phyloP scores from a whole-genome alignment of 2,888 invertebrate genomes.

The Agrochola litura region DNA sequence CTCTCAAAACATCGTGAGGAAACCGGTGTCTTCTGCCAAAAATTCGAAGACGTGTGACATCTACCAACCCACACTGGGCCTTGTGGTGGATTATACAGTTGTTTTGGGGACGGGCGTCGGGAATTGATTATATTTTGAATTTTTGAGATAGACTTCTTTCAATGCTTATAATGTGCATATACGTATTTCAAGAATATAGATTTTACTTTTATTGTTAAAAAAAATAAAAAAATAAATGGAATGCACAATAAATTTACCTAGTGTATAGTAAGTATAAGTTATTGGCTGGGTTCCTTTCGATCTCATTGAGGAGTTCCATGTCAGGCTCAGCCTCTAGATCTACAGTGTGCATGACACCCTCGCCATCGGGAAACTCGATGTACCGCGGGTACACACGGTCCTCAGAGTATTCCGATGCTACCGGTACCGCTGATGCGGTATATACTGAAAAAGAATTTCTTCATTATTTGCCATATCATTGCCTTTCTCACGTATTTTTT shows the following conservation, averaged over 20 bases:
- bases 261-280: slow-evolving; percentile 73
- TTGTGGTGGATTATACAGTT: not conserved
- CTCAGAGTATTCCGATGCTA: slow-evolving; percentile 52
- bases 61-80: too few relatives aligned
- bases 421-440: slow-evolving; percentile 70
- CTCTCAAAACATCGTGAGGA: too few relatives aligned
- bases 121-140: not conserved
- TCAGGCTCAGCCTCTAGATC: slow-evolving; percentile 74
- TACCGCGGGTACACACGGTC: slow-evolving; percentile 69
- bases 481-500: not conserved
- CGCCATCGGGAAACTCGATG: slow-evolving; percentile 74
- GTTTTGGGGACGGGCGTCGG: not conserved
- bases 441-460: slow-evolving; percentile 60
- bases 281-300: slow-evolving; percentile 72
- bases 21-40: too few relatives aligned
- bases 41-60: too few relatives aligned
- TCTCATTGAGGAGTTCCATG: slow-evolving; percentile 67
- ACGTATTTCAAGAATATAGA: not conserved
- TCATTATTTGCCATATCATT: not conserved
- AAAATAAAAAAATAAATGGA: not conserved
- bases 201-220: not conserved
- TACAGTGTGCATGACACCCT: slow-evolving; percentile 71
- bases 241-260: slow-evolving; percentile 57
- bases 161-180: not conserved
- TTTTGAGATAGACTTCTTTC: not conserved